Evolutionary conservation across 2,888 invertebrate species (phyloP).

Genomic region (Exephanes ischioxanthus): DNA sequence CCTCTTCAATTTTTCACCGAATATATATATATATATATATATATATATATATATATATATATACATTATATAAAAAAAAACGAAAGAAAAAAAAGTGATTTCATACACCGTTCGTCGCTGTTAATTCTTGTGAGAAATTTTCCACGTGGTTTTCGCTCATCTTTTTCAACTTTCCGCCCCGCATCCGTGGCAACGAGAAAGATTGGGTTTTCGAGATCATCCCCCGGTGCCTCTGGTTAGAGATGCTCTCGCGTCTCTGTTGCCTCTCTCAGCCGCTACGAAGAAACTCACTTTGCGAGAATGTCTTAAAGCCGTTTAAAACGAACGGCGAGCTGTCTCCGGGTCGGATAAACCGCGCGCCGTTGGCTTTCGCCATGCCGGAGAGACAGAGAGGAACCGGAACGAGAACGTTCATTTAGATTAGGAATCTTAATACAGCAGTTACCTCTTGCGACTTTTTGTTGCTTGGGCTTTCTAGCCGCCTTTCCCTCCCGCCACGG

Average conservation of each 20-base stretch:
- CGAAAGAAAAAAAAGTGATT: conserved; percentile 3
- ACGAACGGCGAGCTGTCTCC: conserved; percentile 55
- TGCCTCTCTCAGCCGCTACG: conserved; percentile 19
- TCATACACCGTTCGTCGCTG: background rate
- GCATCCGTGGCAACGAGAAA: conserved; percentile 41
- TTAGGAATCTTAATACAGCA: conserved; percentile 81
- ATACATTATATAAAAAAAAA: background rate
- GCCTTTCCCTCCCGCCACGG: background rate
- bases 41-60: background rate
- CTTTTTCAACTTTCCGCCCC: conserved; percentile 21
- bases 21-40: background rate
- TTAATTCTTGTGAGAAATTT: conserved; percentile 27
- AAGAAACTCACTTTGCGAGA: conserved; percentile 69
- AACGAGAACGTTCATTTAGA: conserved; percentile 80
- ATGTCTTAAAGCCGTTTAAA: conserved; percentile 74
- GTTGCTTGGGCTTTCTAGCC: conserved; percentile 45
- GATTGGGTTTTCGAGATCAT: conserved; percentile 54
- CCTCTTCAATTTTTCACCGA: background rate
- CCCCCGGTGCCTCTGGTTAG: conserved; percentile 32
- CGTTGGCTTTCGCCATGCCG: conserved; percentile 40
- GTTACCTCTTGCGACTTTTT: conserved; percentile 73
- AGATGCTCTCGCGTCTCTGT: conserved; percentile 6
- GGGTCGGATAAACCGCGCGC: conserved; percentile 65
- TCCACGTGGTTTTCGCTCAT: conserved; percentile 30
- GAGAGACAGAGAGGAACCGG: conserved; percentile 68